These are phyloP conservation scores for Bufo gargarizans DNA, from an alignment of 2,113 vertebrate species.

Conservation along the genomic window DNA sequence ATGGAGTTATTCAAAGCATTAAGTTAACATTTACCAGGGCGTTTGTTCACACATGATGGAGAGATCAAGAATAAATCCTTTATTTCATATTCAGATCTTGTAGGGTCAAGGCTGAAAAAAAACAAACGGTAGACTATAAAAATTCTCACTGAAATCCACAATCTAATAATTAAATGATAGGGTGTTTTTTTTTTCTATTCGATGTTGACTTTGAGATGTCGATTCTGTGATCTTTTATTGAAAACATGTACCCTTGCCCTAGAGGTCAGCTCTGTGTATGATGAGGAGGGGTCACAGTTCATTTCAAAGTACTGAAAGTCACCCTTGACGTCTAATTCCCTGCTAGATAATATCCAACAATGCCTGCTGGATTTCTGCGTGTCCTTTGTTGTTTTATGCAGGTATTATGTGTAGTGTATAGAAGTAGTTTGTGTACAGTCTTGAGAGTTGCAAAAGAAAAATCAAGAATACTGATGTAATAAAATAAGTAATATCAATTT, in stretches of 20 bases:
- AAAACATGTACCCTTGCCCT: constrained; percentile 79
- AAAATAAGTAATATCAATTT: no score
- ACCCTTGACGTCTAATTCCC: constrained; percentile 69
- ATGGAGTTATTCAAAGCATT: constrained; percentile 84
- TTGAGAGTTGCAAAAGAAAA: background rate
- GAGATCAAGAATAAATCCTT: constrained; percentile 85
- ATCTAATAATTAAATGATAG: constrained; percentile 82
- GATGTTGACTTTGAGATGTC: constrained; percentile 86
- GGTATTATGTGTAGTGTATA: constrained; percentile 72
- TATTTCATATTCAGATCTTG: constrained; percentile 86
- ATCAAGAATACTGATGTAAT: background rate
- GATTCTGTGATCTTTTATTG: constrained; percentile 85
- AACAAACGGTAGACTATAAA: constrained; percentile 75
- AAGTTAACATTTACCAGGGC: constrained; percentile 84
- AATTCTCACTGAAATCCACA: constrained; percentile 80
- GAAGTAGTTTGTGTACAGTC: constrained; percentile 63
- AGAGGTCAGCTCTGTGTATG: constrained; percentile 78
- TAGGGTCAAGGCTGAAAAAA: constrained; percentile 79
- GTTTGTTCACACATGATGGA: constrained; percentile 80
- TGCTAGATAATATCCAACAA: constrained; percentile 75
- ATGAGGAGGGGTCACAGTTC: constrained; percentile 76
- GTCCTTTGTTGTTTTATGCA: constrained; percentile 73
- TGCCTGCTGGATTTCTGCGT: constrained; percentile 83
- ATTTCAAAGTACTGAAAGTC: constrained; percentile 74
- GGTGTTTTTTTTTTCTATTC: constrained; percentile 82